Evolutionary conservation across 1,140 invertebrate species (phyloP), one percentile per base, ranked within the genome.

Genomic region (Micrasema longulum): DNA sequence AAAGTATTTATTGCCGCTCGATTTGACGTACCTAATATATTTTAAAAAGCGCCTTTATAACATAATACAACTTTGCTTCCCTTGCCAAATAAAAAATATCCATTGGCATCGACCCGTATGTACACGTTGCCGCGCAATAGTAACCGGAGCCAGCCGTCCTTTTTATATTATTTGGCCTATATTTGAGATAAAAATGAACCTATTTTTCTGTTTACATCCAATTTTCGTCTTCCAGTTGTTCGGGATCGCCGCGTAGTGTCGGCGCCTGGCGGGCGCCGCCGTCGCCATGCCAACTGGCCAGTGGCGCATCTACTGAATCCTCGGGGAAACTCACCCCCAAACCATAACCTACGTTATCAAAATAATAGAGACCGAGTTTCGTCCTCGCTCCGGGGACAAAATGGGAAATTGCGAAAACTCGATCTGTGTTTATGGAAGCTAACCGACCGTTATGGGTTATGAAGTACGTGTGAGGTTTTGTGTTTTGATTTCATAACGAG

Each of bases 211-310:
- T 45, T 38, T 47, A 16, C 22, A 35, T 62, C 20, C 22, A 14
- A 3, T 47, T 26, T 64, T 47, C 14, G 12, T 64, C 26, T 64
- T 64, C 26, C 43, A 47, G 60, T 26, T 47, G 43, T 35, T 45
- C 16, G 41, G 45, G 14, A 11, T 50, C 36, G 23, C 43, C 31
- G 57, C 53, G 41, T 35, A 48, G 16, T 23, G 18, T 41, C 26
- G 65, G 67, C 67, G 62, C 72, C 67, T 12, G 43, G 14, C 68
- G 62, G 64, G 66, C 66, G 43, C 45, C 31, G n/a, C 63, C 41
- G 67, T 73, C 68, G 48, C 62, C 72, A 70, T 67, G 63, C 22
- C 20, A 23, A 70, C 67, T 41, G 47, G 62, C 60, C 62, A 74
- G 36, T 69, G 67, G 57, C 66, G 60, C 18, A 45, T 43, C 45